A percentile compares a stretch with the other conserved stretches of the same genome.
Evolutionary conservation across 2,113 vertebrate genomes (phyloP).

Genomic region (Rynchops niger): DNA sequence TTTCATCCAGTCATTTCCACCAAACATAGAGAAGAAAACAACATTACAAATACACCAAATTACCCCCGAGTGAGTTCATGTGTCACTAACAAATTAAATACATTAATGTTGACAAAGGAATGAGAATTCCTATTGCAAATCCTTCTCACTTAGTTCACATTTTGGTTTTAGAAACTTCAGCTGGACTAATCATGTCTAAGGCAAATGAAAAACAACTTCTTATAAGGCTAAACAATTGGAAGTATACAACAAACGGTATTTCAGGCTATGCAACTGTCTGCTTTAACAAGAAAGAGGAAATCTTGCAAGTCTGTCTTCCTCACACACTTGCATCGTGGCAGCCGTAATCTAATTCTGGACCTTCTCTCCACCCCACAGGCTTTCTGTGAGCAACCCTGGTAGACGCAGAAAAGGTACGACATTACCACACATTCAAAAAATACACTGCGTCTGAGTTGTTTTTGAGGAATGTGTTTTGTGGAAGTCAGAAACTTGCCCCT

Average conservation of each 20-base stretch:
- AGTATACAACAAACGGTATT: not conserved
- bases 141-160: not conserved
- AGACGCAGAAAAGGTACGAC: not conserved
- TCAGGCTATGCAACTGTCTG: not conserved
- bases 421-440: not conserved
- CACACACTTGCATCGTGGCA: not conserved
- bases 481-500: not conserved
- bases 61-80: not conserved
- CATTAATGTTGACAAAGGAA: not conserved
- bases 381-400: not conserved
- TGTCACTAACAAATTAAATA: not conserved
- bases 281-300: not conserved
- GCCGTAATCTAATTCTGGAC: not conserved
- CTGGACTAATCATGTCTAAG: not conserved
- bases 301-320: not conserved
- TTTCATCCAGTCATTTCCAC: not conserved
- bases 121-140: not conserved
- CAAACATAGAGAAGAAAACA: not conserved
- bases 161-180: conserved; percentile 1
- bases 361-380: not conserved
- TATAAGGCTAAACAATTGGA: not conserved
- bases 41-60: not conserved
- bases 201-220: not conserved
- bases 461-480: not conserved
- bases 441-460: not conserved